Percentiles rank a stretch among this genome's conserved stretches.
phyloP scores from a whole-genome alignment of 2,113 vertebrate species.

The Sciurus niger region DNA sequence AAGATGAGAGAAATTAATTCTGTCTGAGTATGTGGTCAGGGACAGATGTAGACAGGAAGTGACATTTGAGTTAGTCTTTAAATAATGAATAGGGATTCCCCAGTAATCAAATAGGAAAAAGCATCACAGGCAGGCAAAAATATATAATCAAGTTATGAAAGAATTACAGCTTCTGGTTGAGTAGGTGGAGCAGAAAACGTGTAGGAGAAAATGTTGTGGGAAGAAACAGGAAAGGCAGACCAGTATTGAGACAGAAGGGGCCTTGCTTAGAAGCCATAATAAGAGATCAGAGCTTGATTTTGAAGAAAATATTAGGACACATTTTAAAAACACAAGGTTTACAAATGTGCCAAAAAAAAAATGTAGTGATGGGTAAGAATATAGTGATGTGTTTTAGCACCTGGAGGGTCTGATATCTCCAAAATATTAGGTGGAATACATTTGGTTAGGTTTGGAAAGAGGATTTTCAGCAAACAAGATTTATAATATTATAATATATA shows the following conservation, averaged over 20 bases:
- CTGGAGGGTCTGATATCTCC: background rate
- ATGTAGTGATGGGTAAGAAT: background rate
- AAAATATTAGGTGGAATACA: background rate
- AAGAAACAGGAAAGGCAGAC: background rate
- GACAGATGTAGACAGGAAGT: conserved; percentile 38
- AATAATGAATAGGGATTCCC: conserved; percentile 20
- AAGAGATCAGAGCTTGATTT: background rate
- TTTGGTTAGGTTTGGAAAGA: background rate
- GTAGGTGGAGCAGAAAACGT: background rate
- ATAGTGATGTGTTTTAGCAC: background rate
- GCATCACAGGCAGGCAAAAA: background rate
- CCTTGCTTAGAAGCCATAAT: background rate
- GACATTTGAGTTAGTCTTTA: conserved; percentile 57
- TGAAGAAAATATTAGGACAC: background rate
- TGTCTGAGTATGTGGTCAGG: conserved; percentile 14
- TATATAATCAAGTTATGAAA: background rate
- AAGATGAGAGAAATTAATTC: conserved; percentile 51
- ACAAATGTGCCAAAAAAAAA: background rate
- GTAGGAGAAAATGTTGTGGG: background rate
- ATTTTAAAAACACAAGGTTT: conserved; percentile 3
- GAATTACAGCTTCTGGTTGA: background rate
- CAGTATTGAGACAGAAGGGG: background rate
- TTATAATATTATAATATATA: background rate
- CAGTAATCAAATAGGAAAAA: conserved; percentile 25
- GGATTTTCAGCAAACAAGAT: background rate